Conservation (phyloP, 2,797 vertebrate species). For the Myotis planiceps region DNA sequence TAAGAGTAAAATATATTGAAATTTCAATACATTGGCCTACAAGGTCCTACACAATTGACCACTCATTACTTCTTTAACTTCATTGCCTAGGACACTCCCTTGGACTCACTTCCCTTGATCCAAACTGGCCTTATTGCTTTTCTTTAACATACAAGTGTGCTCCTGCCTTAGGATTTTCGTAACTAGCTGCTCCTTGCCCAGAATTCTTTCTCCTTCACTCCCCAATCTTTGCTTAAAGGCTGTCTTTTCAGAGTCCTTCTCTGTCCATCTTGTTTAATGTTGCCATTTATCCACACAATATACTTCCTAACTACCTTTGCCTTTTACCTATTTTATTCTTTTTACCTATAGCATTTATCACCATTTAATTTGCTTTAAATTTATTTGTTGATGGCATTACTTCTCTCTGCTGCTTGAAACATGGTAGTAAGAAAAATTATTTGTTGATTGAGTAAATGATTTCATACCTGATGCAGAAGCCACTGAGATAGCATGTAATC, state of each 20-base stretch:
- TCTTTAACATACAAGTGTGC: background rate
- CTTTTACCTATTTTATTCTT: background rate
- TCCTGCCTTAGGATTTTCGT: background rate
- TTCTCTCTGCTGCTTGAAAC: background rate
- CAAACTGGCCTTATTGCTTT: background rate
- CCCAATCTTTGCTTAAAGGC: background rate
- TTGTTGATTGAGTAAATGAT: background rate
- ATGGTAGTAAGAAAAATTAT: background rate
- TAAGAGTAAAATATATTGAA: background rate
- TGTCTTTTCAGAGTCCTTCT: background rate
- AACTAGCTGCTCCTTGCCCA: background rate
- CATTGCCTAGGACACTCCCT: accelerated
- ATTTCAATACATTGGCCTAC: background rate
- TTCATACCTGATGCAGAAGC: background rate
- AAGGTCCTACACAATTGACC: background rate
- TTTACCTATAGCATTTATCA: background rate
- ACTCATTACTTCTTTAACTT: background rate
- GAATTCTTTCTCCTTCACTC: background rate
- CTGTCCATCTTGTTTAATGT: background rate
- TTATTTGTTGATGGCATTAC: background rate
- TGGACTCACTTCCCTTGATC: background rate
- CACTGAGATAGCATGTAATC: background rate
- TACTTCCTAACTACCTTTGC: background rate
- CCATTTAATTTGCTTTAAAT: background rate
- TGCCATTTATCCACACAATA: background rate